Evolutionary conservation across 2,888 invertebrate genomes (phyloP).

Genomic region (Epirrhoe alternata): DNA sequence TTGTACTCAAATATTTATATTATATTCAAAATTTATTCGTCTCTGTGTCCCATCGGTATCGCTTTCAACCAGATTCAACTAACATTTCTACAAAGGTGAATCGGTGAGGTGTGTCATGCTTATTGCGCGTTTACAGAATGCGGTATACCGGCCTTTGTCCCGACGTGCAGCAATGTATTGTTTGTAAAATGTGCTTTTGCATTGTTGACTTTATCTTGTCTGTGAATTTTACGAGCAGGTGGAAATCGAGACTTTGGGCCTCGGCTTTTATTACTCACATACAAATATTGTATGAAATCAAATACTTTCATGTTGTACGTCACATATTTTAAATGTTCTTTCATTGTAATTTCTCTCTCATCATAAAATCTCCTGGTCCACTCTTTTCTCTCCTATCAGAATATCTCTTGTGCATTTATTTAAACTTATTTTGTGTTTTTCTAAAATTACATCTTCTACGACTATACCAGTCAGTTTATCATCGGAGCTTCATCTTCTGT

Average conservation of each 20-base stretch:
- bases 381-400: no score
- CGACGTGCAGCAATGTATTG: slow-evolving; percentile 29
- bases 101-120: slow-evolving; percentile 59
- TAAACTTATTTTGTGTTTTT: no score
- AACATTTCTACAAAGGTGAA: slow-evolving; percentile 63
- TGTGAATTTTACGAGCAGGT: slow-evolving; percentile 26
- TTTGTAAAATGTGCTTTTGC: slow-evolving; percentile 20
- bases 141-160: slow-evolving; percentile 15
- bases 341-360: background rate
- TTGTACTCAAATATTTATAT: background rate
- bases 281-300: background rate
- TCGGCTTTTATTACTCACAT: slow-evolving; percentile 7
- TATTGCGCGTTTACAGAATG: slow-evolving; percentile 49
- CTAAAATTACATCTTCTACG: no score
- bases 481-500: no score
- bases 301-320: background rate
- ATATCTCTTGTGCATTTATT: no score
- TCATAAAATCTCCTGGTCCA: no score
- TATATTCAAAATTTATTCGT: slow-evolving; percentile 10
- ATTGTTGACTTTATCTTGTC: slow-evolving; percentile 24
- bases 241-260: slow-evolving; percentile 10
- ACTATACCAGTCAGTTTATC: no score
- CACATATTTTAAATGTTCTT: background rate
- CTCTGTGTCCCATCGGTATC: slow-evolving; percentile 55
- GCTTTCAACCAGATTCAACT: slow-evolving; percentile 63